These are phyloP conservation scores for Eira barbara DNA, from an alignment of 2,113 vertebrate genomes.

Conservation along the genomic window DNA sequence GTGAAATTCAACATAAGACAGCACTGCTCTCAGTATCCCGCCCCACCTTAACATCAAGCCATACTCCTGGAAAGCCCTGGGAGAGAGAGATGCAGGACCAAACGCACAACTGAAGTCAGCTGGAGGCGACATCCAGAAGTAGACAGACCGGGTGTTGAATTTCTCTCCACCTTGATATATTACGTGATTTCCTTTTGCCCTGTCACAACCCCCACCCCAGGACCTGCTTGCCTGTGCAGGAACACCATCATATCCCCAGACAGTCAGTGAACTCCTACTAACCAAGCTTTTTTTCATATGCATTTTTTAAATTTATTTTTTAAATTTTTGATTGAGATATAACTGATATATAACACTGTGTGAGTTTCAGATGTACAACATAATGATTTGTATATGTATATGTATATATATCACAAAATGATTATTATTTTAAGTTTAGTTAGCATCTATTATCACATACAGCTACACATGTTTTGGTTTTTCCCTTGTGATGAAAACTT, in stretches of 20 bases:
- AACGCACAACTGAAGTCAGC: background rate
- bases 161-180: background rate
- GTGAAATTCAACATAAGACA: background rate
- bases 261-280: background rate
- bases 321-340: background rate
- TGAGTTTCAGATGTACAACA: background rate
- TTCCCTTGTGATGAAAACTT: background rate
- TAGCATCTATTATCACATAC: background rate
- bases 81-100: background rate
- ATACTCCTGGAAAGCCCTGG: background rate
- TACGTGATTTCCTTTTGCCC: background rate
- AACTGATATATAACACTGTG: background rate
- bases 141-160: background rate
- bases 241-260: background rate
- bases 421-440: background rate
- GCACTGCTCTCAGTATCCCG: background rate
- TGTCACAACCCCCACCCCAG: background rate
- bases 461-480: background rate
- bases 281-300: background rate
- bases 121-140: background rate
- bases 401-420: background rate
- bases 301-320: background rate
- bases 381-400: background rate
- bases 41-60: background rate
- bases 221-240: background rate